Percentiles rank a stretch among this genome's conserved stretches.
These are phyloP conservation scores for Trematocara macrostoma DNA, from an alignment of 2,113 vertebrate species.

Conservation along the genomic window DNA sequence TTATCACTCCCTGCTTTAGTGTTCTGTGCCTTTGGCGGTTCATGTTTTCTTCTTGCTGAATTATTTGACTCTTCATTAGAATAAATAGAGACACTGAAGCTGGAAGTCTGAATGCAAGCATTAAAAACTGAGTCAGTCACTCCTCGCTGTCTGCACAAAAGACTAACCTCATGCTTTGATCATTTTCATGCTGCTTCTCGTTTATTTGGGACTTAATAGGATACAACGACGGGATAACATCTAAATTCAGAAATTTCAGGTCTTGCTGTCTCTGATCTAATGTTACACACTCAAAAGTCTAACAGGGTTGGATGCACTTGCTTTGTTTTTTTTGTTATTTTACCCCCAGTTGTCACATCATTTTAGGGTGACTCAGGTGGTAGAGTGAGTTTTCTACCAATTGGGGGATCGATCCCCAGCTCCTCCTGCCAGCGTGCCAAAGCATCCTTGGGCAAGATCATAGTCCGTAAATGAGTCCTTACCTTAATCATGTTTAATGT, in stretches of 20 bases:
- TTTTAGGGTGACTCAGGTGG: not conserved
- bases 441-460: not conserved
- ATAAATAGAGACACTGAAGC: not conserved
- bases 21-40: not conserved
- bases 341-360: not conserved
- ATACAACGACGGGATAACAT: not conserved
- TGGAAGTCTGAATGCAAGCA: not conserved
- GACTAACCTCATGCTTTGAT: not conserved
- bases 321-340: not conserved
- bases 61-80: not conserved
- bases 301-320: not conserved
- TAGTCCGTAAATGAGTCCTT: not conserved
- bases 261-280: not conserved
- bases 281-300: not conserved
- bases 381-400: not conserved
- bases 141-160: not conserved
- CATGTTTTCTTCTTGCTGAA: not conserved
- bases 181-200: not conserved
- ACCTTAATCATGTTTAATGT: not conserved
- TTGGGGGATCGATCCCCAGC: fast-evolving
- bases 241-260: not conserved
- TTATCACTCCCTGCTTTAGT: not conserved
- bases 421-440: not conserved
- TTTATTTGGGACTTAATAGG: not conserved
- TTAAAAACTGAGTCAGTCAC: not conserved